Conservation (phyloP, 2,888 invertebrate species). For the Charanyca ferruginea region DNA sequence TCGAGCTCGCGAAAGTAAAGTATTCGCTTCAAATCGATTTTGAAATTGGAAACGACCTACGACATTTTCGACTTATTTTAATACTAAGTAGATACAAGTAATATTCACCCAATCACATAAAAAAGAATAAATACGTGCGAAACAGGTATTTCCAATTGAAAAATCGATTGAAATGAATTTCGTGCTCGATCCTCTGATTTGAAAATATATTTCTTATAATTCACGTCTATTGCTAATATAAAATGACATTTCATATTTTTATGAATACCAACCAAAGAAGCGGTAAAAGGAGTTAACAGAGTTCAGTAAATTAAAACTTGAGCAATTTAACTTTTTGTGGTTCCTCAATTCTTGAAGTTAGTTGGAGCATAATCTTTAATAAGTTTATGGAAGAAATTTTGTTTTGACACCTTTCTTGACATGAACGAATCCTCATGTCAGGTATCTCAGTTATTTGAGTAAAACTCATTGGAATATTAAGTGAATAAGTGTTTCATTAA, state of each 20-base stretch:
- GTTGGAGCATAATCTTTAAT: conserved; percentile 71
- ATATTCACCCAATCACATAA: too few relatives aligned
- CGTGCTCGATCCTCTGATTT: not conserved
- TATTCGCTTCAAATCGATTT: too few relatives aligned
- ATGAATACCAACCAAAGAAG: conserved; percentile 70
- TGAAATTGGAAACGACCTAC: too few relatives aligned
- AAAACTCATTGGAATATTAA: not conserved
- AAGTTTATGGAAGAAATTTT: conserved; percentile 66
- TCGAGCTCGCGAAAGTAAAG: too few relatives aligned
- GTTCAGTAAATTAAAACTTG: conserved; percentile 80
- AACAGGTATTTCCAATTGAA: too few relatives aligned
- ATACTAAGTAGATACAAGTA: too few relatives aligned
- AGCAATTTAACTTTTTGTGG: conserved; percentile 87
- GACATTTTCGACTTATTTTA: too few relatives aligned
- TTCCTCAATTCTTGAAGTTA: conserved; percentile 71
- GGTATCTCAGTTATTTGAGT: conserved; percentile 3
- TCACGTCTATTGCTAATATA: not conserved
- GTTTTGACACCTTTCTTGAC: conserved; percentile 58
- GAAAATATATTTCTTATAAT: not conserved
- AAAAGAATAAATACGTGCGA: too few relatives aligned
- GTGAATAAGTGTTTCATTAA: not conserved
- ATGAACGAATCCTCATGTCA: conserved; percentile 30
- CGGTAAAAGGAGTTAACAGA: conserved; percentile 68
- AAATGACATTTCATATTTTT: conserved; percentile 71
- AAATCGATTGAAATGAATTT: too few relatives aligned